These are phyloP conservation scores for Ferrisia virgata DNA, from an alignment of 2,888 invertebrate genomes.

Conservation along the genomic window DNA sequence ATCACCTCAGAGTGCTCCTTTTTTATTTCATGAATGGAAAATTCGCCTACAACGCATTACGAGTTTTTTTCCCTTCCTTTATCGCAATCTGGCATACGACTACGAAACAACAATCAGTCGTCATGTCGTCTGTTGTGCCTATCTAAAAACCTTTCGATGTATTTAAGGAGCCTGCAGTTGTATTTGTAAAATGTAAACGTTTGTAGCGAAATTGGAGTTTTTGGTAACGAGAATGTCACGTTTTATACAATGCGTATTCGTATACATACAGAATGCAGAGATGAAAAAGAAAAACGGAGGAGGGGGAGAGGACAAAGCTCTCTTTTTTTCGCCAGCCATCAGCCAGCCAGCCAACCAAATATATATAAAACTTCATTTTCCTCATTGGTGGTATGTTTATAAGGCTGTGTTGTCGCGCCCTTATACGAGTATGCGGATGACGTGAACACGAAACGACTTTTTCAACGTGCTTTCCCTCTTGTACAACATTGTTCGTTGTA, in stretches of 20 bases:
- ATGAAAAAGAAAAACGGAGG: neutral
- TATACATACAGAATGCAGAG: neutral
- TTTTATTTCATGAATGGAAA: no score
- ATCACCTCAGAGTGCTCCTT: no score
- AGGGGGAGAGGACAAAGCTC: neutral
- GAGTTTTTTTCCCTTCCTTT: neutral
- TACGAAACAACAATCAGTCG: neutral
- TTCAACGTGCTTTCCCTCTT: neutral
- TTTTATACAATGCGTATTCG: neutral
- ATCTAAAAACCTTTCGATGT: neutral
- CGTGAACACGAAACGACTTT: neutral
- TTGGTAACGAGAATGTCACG: neutral
- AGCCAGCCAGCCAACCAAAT: no score
- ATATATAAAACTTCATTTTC: neutral
- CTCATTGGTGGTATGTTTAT: conserved; percentile 14
- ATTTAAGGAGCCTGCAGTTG: neutral
- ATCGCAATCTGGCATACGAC: neutral
- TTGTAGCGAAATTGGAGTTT: neutral
- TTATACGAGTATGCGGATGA: neutral
- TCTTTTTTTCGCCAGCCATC: no score
- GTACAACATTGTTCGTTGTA: neutral
- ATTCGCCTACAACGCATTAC: no score
- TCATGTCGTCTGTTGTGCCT: neutral
- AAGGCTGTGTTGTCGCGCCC: neutral
- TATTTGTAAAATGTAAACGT: no score